Evolutionary conservation across 2,888 invertebrate genomes (phyloP).

Genomic region (Watsonalla cultraria): DNA sequence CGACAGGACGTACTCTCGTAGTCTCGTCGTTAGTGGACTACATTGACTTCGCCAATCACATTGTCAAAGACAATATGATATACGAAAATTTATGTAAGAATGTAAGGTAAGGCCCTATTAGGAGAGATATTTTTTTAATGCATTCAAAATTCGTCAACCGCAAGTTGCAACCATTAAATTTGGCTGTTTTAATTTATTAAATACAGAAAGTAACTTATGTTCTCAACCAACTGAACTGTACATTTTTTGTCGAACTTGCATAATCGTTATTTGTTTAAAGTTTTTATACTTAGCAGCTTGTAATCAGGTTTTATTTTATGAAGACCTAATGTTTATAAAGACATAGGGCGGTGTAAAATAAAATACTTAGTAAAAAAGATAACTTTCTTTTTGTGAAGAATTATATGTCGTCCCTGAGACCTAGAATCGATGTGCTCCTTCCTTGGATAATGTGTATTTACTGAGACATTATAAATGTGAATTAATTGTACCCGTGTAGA

Average conservation of each 20-base stretch:
- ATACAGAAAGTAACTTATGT: conserved; percentile 20
- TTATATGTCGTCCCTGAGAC: conserved; percentile 33
- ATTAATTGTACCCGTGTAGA: conserved; percentile 49
- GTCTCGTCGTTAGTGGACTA: conserved; percentile 54
- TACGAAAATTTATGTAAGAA: conserved; percentile 73
- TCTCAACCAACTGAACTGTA: conserved; percentile 33
- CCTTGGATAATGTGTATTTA: conserved; percentile 34
- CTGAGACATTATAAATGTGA: conserved; percentile 48
- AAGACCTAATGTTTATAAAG: conserved; percentile 63
- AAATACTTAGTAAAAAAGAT: conserved; percentile 61
- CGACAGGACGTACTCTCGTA: conserved; percentile 45
- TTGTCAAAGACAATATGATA: conserved; percentile 76
- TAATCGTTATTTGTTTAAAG: conserved; percentile 69
- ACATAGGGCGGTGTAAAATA: conserved; percentile 68
- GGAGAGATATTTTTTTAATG: conserved; percentile 76
- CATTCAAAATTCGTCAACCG: conserved; percentile 70
- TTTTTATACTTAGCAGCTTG: conserved; percentile 72
- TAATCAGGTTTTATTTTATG: conserved; percentile 65
- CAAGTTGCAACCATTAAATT: conserved; percentile 47
- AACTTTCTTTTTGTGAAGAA: conserved; percentile 50
- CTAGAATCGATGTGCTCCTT: conserved; percentile 36
- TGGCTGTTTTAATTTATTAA: conserved; percentile 34
- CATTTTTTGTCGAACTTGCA: conserved; percentile 63
- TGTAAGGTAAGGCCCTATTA: conserved; percentile 75
- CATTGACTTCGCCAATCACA: conserved; percentile 53